Base-by-base conservation (phyloP, 2,113 vertebrate species). In the Osmerus eperlanus region DNA sequence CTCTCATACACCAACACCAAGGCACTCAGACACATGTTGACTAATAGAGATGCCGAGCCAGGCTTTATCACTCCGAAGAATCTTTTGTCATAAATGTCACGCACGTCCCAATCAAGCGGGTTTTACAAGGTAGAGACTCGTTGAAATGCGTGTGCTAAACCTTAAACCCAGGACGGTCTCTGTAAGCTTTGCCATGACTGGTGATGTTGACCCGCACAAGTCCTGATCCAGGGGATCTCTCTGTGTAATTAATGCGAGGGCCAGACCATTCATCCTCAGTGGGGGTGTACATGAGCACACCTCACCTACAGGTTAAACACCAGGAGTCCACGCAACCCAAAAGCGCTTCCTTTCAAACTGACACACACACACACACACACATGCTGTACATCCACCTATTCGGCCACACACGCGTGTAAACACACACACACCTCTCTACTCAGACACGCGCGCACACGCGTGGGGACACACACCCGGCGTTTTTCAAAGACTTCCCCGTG, bases 401-500 rank as follows among this genome's bases (percentile, higher is more conserved):
- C 58, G 74, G 41, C 29, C 16, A 18, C 60, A 64, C 52, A 36
- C 62, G 19, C 21, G 3, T 47, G n/a, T 32, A 36, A 32, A 65
- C 41, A 18, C 29, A 62, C 67, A 56, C 36, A 73, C 79, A 54
- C 71, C 19, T 62, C 60, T 73, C 55, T 51, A 60, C 53, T 65
- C 51, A 62, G 32, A 52, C 63, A 54, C 71, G 56, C n/a, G 3
- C 16, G 18, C 56, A 19, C 21, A 59, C 65, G 15, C 68, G 21
- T 23, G 21, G 21, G 21, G 21, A 68, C 69, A 68, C 78, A 70
- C 67, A 73, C 81, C 21, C 21, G 21, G 21, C 21, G 21, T 23
- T 23, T 23, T 23, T 23, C 90, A 93, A 91, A 92, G 89, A 84
- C 88, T 90, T 94, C 93, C 91, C 92, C 64, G 77, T 89, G 92